phyloP scores from a whole-genome alignment of 2,888 invertebrate genomes.

The Neria commutata region DNA sequence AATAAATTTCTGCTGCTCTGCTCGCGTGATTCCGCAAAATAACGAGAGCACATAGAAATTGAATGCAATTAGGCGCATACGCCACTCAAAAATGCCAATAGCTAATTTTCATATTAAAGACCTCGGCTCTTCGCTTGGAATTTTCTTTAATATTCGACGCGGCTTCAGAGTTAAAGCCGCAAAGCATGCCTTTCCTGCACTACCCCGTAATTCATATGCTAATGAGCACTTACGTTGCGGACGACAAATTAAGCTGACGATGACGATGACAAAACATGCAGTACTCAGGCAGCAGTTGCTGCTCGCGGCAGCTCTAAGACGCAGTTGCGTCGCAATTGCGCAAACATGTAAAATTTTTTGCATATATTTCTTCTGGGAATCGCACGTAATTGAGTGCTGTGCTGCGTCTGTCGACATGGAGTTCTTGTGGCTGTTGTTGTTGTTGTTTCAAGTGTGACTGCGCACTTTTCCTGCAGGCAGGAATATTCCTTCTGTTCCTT shows the following conservation, averaged over 20 bases:
- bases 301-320: background rate
- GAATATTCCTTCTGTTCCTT: background rate
- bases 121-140: too few relatives aligned
- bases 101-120: too few relatives aligned
- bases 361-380: constrained; percentile 4
- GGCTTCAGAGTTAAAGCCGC: too few relatives aligned
- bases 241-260: constrained; percentile 21
- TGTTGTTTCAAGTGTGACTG: background rate
- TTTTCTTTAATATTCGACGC: too few relatives aligned
- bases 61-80: too few relatives aligned
- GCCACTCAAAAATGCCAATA: too few relatives aligned
- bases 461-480: background rate
- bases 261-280: background rate
- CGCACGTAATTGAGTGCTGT: constrained; percentile 7
- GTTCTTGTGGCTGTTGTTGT: background rate
- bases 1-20: background rate
- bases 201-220: constrained; percentile 25
- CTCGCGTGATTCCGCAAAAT: too few relatives aligned
- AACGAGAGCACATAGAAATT: too few relatives aligned
- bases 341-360: constrained; percentile 6
- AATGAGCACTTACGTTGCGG: constrained; percentile 18
- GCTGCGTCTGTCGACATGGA: too few relatives aligned
- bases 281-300: background rate
- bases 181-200: too few relatives aligned
- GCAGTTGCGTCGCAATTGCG: constrained; percentile 5